Percentiles rank a stretch among this genome's conserved stretches.
These are phyloP conservation scores for Pontoporia blainvillei DNA, from an alignment of 2,113 vertebrate genomes.

Conservation along the genomic window DNA sequence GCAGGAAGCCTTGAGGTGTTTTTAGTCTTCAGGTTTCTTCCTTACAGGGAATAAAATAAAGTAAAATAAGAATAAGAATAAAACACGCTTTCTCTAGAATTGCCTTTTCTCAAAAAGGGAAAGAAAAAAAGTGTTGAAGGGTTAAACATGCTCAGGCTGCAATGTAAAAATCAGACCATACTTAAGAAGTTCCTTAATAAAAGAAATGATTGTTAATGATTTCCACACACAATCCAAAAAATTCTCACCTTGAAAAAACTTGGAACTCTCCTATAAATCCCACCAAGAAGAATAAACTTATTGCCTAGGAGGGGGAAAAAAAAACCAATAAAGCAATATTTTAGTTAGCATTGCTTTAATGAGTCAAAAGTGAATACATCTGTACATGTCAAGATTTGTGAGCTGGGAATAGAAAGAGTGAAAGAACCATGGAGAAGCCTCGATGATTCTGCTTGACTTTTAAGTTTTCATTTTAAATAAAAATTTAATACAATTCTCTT, in stretches of 20 bases:
- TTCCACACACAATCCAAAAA: constrained; percentile 7
- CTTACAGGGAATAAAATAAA: background rate
- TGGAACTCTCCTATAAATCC: constrained; percentile 68
- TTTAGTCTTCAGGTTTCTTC: background rate
- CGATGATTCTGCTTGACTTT: background rate
- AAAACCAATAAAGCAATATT: constrained; percentile 36
- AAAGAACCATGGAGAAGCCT: background rate
- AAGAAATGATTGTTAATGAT: background rate
- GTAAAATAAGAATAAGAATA: background rate
- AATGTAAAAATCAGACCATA: background rate
- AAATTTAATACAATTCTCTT: background rate
- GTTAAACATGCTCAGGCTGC: background rate
- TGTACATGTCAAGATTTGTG: background rate
- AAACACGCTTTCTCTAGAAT: background rate
- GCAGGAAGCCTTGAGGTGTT: background rate
- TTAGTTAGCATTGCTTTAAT: constrained; percentile 23
- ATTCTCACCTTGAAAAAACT: constrained; percentile 73
- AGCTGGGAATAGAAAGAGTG: background rate
- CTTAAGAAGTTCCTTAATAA: background rate
- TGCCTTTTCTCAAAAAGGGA: constrained; percentile 8
- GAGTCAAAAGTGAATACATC: background rate
- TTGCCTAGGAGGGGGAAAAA: constrained; percentile 50
- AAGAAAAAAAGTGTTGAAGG: background rate
- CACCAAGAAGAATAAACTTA: constrained; percentile 73
- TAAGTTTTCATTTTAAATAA: constrained; percentile 4